Evolutionary conservation across 2,113 vertebrate species (phyloP).

Genomic region (Maccullochella peelii): DNA sequence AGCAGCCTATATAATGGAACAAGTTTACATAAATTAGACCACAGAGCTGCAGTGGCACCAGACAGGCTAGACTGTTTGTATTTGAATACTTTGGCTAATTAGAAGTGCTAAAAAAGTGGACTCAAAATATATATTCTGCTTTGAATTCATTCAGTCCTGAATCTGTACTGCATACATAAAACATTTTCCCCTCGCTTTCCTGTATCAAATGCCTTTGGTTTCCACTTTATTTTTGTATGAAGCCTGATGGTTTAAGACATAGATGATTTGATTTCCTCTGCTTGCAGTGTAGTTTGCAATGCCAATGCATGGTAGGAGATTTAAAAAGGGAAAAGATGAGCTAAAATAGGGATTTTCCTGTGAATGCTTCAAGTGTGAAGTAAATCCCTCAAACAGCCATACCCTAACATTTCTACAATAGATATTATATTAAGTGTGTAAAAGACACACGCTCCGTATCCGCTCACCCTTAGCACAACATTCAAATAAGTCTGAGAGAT

Average conservation of each 20-base stretch:
- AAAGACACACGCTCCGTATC: conserved; percentile 66
- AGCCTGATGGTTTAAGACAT: conserved; percentile 71
- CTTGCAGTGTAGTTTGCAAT: conserved; percentile 61
- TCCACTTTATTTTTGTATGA: conserved; percentile 70
- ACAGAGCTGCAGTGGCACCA: conserved; percentile 76
- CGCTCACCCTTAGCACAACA: conserved; percentile 76
- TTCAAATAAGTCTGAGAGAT: conserved; percentile 80
- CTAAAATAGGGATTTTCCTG: conserved; percentile 79
- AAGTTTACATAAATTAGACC: conserved; percentile 87
- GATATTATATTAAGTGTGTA: conserved; percentile 76
- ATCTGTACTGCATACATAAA: conserved; percentile 65
- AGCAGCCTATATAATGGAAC: conserved; percentile 85
- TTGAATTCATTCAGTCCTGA: conserved; percentile 58
- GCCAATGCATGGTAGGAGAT: conserved; percentile 75
- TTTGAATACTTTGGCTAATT: conserved; percentile 80
- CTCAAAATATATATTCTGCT: conserved; percentile 63
- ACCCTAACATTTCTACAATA: conserved; percentile 74
- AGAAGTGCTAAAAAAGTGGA: conserved; percentile 72
- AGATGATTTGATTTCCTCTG: conserved; percentile 70
- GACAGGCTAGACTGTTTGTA: conserved; percentile 78
- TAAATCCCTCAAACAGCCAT: conserved; percentile 79
- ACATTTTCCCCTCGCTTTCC: conserved; percentile 65
- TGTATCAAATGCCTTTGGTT: conserved; percentile 59
- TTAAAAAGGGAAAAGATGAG: conserved; percentile 79
- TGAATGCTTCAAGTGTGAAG: conserved; percentile 74